These are phyloP conservation scores for Plagodis pulveraria DNA, from an alignment of 2,888 invertebrate species.

Conservation along the genomic window DNA sequence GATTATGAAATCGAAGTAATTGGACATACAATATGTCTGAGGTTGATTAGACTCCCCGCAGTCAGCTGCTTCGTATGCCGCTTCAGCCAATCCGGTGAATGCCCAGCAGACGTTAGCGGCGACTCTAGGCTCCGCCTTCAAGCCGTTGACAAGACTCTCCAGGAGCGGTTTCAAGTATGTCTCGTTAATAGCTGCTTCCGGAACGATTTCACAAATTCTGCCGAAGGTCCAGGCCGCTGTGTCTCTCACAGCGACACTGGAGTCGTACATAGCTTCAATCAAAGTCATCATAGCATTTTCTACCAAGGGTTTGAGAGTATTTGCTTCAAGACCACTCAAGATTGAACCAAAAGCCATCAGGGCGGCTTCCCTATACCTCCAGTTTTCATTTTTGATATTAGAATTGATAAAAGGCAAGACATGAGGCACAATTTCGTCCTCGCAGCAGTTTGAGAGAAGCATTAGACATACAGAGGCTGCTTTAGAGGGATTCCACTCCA, in stretches of 20 bases:
- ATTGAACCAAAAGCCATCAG: slow-evolving; percentile 99
- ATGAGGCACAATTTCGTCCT: slow-evolving; percentile 97
- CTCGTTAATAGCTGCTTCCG: slow-evolving; percentile 96
- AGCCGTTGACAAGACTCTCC: slow-evolving; percentile 92
- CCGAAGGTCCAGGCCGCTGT: slow-evolving; percentile 99
- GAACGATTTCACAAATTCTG: slow-evolving; percentile 98
- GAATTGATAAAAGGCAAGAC: slow-evolving; percentile 98
- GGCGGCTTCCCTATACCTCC: slow-evolving; percentile 97
- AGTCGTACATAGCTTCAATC: slow-evolving; percentile 97
- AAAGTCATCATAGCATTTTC: slow-evolving; percentile 98
- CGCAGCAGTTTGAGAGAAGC: slow-evolving; percentile 98
- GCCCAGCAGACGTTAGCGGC: slow-evolving; percentile 99
- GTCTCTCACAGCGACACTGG: slow-evolving; percentile 96
- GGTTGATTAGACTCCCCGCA: slow-evolving; percentile 89
- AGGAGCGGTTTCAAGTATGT: slow-evolving; percentile 92
- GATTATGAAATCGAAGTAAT: slow-evolving; percentile 97
- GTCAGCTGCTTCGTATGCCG: slow-evolving; percentile 96
- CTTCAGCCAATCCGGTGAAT: slow-evolving; percentile 97
- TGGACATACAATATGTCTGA: slow-evolving; percentile 96
- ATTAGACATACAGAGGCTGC: slow-evolving; percentile 99
- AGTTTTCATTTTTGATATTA: slow-evolving; percentile 96
- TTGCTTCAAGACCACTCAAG: slow-evolving; percentile 95
- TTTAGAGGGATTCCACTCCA: slow-evolving; percentile 99
- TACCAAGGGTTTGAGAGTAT: slow-evolving; percentile 95
- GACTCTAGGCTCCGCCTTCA: slow-evolving; percentile 97